phyloP scores from a whole-genome alignment of 1,140 invertebrate species.

The Vanessa atalanta region DNA sequence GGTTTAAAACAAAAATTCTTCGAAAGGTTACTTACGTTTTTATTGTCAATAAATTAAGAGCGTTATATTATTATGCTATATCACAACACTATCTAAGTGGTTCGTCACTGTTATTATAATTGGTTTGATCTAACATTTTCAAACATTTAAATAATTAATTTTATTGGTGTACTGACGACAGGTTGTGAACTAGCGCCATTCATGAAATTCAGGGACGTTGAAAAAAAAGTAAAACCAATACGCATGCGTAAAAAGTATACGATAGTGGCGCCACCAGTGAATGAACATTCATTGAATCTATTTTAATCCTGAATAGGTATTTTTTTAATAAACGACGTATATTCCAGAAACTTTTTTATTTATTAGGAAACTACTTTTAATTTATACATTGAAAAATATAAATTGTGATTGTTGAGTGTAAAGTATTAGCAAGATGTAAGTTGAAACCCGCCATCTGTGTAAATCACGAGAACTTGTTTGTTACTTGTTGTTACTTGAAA shows the following conservation, averaged over 20 bases:
- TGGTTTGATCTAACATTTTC: slow-evolving; percentile 69
- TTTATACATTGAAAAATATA: too few species aligned
- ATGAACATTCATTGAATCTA: not conserved
- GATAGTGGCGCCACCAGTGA: slow-evolving; percentile 42
- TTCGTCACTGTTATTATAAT: slow-evolving; percentile 61
- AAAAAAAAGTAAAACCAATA: slow-evolving; percentile 55
- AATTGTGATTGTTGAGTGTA: too few species aligned
- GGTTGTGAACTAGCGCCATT: slow-evolving; percentile 71
- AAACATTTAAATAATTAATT: slow-evolving; percentile 69
- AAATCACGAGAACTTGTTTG: too few species aligned
- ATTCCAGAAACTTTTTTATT: too few species aligned
- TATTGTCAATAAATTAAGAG: slow-evolving; percentile 66
- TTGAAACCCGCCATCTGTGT: too few species aligned
- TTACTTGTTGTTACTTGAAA: too few species aligned
- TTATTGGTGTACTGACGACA: slow-evolving; percentile 62
- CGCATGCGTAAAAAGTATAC: slow-evolving; percentile 63
- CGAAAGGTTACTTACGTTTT: slow-evolving; percentile 50
- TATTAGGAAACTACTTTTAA: too few species aligned
- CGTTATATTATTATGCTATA: slow-evolving; percentile 45
- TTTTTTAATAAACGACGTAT: too few species aligned
- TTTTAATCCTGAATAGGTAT: not conserved
- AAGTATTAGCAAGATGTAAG: too few species aligned
- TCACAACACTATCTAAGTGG: slow-evolving; percentile 74
- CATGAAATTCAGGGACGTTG: slow-evolving; percentile 68
- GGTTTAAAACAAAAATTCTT: not conserved